phyloP scores from a whole-genome alignment of 2,888 invertebrate genomes.

The Gandaritis pyraliata region DNA sequence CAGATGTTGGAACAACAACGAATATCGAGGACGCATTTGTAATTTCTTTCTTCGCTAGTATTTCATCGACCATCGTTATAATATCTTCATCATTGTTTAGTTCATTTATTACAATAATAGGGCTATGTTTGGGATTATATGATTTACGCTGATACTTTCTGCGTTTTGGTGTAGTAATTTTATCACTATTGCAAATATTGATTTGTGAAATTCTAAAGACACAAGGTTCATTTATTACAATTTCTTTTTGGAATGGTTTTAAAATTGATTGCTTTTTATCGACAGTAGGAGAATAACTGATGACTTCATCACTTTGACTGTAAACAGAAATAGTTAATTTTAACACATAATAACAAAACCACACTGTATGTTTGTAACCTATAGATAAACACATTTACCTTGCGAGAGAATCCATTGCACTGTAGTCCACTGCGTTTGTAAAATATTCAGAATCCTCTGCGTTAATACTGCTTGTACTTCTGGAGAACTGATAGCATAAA shows the following conservation, averaged over 20 bases:
- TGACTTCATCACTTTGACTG: constrained; percentile 24
- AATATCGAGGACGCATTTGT: constrained; percentile 53
- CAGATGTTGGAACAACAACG: constrained; percentile 53
- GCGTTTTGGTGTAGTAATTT: constrained; percentile 16
- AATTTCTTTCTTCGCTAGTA: constrained; percentile 44
- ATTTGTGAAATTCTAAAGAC: constrained; percentile 41
- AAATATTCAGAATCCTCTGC: constrained; percentile 37
- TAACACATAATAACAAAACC: too few relatives aligned
- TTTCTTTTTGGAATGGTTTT: constrained; percentile 22
- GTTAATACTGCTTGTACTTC: constrained; percentile 24
- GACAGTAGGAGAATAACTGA: not conserved
- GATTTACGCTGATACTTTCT: constrained; percentile 7
- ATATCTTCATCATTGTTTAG: constrained; percentile 44
- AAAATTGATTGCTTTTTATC: constrained; percentile 1
- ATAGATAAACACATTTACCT: constrained; percentile 35
- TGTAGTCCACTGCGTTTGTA: constrained; percentile 34
- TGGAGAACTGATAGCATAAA: constrained; percentile 35
- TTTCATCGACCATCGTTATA: constrained; percentile 45
- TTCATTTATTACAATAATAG: constrained; percentile 46
- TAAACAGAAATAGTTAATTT: constrained; percentile 9
- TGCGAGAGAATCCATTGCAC: constrained; percentile 20
- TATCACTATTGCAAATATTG: constrained; percentile 8
- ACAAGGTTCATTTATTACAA: constrained; percentile 10
- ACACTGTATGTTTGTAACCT: not conserved
- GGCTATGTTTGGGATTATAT: constrained; percentile 21